phyloP scores from a whole-genome alignment of 2,113 vertebrate genomes.

The Tichodroma muraria region DNA sequence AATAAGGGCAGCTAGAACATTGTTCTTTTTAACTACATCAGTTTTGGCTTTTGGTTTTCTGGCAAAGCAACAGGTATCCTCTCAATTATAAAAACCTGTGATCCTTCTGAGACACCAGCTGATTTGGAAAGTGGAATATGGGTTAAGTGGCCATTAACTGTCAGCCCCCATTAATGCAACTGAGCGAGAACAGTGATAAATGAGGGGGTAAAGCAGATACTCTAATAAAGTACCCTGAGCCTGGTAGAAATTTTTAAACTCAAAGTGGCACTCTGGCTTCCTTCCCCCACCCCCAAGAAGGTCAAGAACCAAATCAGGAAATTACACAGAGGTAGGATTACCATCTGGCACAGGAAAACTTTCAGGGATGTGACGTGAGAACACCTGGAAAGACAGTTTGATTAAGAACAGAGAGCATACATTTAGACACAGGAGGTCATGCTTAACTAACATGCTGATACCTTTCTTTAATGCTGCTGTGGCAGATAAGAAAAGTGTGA shows the following conservation, averaged over 20 bases:
- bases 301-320: constrained; percentile 1
- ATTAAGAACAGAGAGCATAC: constrained; percentile 20
- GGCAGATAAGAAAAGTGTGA: constrained; percentile 43
- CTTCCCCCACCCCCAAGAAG: not conserved
- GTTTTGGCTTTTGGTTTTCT: not conserved
- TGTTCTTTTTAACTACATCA: not conserved
- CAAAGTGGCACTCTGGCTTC: not conserved
- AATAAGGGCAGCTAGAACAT: not conserved
- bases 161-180: not conserved
- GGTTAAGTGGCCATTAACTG: not conserved
- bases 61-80: not conserved
- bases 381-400: constrained; percentile 51
- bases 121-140: not conserved
- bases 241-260: not conserved
- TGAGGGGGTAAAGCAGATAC: not conserved
- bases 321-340: constrained; percentile 26
- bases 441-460: constrained; percentile 51
- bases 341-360: constrained; percentile 33
- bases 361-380: constrained; percentile 15
- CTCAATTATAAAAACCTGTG: not conserved
- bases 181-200: not conserved
- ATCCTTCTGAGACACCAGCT: not conserved
- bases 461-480: no score
- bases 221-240: not conserved
- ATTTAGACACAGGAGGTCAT: constrained; percentile 48